phyloP scores from a whole-genome alignment of 2,888 invertebrate species.

The Cantharis nigra region DNA sequence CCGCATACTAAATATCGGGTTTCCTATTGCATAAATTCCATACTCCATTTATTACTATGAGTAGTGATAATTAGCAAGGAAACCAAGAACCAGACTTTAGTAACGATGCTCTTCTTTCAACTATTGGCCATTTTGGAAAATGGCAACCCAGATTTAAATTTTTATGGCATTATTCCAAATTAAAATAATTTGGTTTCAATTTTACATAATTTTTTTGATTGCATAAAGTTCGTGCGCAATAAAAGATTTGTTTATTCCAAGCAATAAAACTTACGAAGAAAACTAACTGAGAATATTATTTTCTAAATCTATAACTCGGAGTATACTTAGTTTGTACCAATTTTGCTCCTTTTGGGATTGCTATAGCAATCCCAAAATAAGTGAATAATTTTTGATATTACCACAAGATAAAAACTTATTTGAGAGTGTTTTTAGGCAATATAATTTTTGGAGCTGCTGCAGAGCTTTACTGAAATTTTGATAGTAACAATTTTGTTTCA shows the following conservation, averaged over 20 bases:
- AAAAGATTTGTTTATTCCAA: not conserved
- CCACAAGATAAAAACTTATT: not conserved
- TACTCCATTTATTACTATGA: no score
- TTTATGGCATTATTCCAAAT: not conserved
- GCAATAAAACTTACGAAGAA: not conserved
- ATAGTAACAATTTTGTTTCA: constrained; percentile 74
- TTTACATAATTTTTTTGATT: not conserved
- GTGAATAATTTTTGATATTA: not conserved
- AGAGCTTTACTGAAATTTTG: constrained; percentile 78
- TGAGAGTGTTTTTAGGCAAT: constrained; percentile 62
- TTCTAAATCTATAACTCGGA: not conserved
- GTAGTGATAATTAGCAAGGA: no score
- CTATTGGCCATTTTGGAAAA: not conserved
- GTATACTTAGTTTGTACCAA: no score
- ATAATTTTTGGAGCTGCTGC: constrained; percentile 74
- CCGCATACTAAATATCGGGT: no score
- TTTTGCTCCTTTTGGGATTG: constrained; percentile 77
- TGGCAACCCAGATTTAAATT: not conserved
- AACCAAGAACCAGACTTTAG: no score
- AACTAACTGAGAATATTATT: not conserved
- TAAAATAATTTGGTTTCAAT: not conserved
- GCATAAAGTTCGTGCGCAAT: constrained; percentile 1
- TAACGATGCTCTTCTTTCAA: not conserved
- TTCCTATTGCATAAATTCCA: no score
- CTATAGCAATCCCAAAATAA: no score